phyloP scores from a whole-genome alignment of 2,113 vertebrate genomes.

The Hucho hucho region DNA sequence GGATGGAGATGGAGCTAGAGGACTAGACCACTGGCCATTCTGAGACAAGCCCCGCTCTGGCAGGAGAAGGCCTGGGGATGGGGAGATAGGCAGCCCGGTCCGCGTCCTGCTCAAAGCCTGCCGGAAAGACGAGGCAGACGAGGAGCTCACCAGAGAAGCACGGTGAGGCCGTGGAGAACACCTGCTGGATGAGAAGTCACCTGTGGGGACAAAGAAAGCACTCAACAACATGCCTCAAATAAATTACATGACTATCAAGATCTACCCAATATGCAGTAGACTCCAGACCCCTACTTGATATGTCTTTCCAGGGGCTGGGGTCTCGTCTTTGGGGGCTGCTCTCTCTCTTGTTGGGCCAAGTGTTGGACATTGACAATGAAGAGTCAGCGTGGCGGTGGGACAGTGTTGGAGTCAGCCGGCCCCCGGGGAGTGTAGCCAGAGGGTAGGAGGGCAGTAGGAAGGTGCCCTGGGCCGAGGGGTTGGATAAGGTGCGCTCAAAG shows the following conservation, averaged over 20 bases:
- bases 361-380: constrained; percentile 80
- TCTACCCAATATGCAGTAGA: background rate
- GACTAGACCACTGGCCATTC: constrained; percentile 62
- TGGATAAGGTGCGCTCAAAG: constrained; percentile 69
- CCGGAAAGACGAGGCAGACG: constrained; percentile 66
- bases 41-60: constrained; percentile 48
- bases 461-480: constrained; percentile 64
- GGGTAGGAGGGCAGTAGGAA: constrained; percentile 85
- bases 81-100: constrained; percentile 57
- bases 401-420: constrained; percentile 71
- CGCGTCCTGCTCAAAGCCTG: constrained; percentile 73
- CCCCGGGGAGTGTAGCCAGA: constrained; percentile 71
- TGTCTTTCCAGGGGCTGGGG: constrained; percentile 68
- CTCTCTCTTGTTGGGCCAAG: constrained; percentile 85
- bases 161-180: constrained; percentile 70
- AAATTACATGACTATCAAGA: background rate
- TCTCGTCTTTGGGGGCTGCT: constrained; percentile 57
- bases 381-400: constrained; percentile 70
- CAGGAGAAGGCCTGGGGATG: constrained; percentile 57
- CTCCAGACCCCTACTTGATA: constrained; percentile 48
- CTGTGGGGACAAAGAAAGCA: constrained; percentile 35
- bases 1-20: background rate
- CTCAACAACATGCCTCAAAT: background rate
- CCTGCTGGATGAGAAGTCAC: constrained; percentile 45
- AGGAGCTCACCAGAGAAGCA: constrained; percentile 68